Percentiles rank a stretch among this genome's conserved stretches.
phyloP scores from a whole-genome alignment of 1,140 invertebrate species.

The Drosophila kanapiae region DNA sequence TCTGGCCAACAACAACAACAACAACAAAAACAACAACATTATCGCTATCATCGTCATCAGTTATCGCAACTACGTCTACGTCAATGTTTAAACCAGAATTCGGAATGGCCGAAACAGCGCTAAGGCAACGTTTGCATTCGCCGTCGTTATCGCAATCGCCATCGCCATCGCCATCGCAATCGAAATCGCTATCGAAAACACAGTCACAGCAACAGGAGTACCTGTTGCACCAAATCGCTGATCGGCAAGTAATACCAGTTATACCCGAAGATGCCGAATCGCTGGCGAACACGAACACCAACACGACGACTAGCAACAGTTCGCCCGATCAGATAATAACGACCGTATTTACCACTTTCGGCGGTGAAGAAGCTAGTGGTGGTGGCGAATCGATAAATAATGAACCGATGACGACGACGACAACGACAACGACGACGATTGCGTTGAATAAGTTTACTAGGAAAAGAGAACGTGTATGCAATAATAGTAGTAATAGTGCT shows the following conservation, averaged over 20 bases:
- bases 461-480: constrained; percentile 84
- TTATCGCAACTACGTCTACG: constrained; percentile 32
- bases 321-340: constrained; percentile 41
- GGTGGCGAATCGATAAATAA: constrained; percentile 29
- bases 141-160: constrained; percentile 43
- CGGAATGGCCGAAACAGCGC: constrained; percentile 54
- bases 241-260: constrained; percentile 43
- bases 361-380: constrained; percentile 11
- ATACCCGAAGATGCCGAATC: constrained; percentile 70
- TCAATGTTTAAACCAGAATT: constrained; percentile 52
- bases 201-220: constrained; percentile 20
- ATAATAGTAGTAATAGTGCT: constrained; percentile 82
- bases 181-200: constrained; percentile 27
- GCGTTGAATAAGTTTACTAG: constrained; percentile 82
- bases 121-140: constrained; percentile 58
- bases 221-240: constrained; percentile 17
- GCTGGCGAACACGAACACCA: constrained; percentile 26
- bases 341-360: constrained; percentile 5
- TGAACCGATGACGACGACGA: constrained; percentile 25
- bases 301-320: constrained; percentile 49
- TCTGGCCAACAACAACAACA: constrained; percentile 24
- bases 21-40: constrained; percentile 13
- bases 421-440: constrained; percentile 30
- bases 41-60: constrained; percentile 10
- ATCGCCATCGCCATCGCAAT: constrained; percentile 7